These are phyloP conservation scores for Ceyx cyanopectus DNA, from an alignment of 2,113 vertebrate species.

Conservation along the genomic window DNA sequence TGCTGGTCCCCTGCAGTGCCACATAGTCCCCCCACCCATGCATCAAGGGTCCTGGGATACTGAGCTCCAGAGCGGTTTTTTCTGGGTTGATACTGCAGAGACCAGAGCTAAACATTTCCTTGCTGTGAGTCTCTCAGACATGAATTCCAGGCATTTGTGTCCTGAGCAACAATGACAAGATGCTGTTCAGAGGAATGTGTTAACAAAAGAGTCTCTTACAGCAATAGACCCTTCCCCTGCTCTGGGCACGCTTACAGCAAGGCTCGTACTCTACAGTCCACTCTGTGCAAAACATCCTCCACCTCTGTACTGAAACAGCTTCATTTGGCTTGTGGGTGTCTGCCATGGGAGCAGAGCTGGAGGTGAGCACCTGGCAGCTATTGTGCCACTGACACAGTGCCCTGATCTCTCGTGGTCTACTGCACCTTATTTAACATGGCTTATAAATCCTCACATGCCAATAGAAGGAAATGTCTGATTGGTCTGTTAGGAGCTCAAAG, in stretches of 20 bases:
- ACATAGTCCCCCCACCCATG: not conserved
- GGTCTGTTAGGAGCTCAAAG: not conserved
- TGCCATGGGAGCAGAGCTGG: rapidly evolving
- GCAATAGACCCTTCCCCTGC: not conserved
- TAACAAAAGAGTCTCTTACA: not conserved
- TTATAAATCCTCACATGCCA: not conserved
- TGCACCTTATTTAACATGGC: not conserved
- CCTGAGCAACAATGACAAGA: not conserved
- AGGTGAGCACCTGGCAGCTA: not conserved
- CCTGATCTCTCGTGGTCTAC: not conserved
- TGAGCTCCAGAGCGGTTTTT: not conserved
- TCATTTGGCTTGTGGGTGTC: not conserved
- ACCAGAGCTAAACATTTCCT: not conserved
- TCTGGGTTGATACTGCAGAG: rapidly evolving
- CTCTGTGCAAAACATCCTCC: not conserved
- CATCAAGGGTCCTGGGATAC: too few species aligned
- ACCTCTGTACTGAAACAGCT: not conserved
- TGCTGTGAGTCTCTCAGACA: not conserved
- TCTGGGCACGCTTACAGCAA: not conserved
- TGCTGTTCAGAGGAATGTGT: rapidly evolving
- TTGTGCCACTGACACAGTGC: not conserved
- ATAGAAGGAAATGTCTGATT: not conserved
- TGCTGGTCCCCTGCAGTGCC: not conserved
- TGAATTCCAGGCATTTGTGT: rapidly evolving
- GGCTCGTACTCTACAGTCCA: not conserved